Evolutionary conservation across 2,797 vertebrate genomes (phyloP), one percentile per base, ranked within the genome.

Genomic region (Distichodus sexfasciatus): DNA sequence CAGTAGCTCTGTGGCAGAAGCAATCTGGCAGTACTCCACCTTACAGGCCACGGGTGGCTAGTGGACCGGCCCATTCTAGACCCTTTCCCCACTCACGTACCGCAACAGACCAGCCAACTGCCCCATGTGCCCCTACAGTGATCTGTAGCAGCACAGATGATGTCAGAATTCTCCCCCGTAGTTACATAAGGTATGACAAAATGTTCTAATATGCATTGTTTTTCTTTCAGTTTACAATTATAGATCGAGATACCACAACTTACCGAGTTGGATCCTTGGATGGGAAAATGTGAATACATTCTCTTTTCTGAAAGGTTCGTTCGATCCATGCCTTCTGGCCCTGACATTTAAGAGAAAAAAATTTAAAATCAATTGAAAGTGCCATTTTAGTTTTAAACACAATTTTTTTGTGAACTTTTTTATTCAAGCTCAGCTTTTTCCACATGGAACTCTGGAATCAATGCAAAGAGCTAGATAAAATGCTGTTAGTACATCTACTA

Each of bases 301-400:
- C 96, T 85, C 94, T 90, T 87, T 96, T 98, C 41, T 84, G 83
- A 82, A 99, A 99, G 6, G 92, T 97, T 81, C 92, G 97, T 81
- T 99, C 97, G 77, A 99, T 95, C 97, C 97, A 99, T 66, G 89
- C 90, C 85, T 90, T 97, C 72, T 95, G 94, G 72, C 90, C 90
- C 96, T 99, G 79, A 17, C 72, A 72, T 69, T 40, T 68, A 62
- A 79, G 26, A 47, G 57, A 60, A 76, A 26, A 80, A 75, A 54
- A 69, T n/a, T 1, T 46, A 3, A 8, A 40, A 14, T 21, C n/a
- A 48, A 48, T 21, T 12, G 0, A 12, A 44, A 7, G 1, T 51
- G 38, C 7, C 3, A 33, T 15, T 17, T 57, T 24, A 19, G 47
- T n/a, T 8, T 17, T 21, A 2, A 33, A 29, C n/a, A n/a, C n/a